Conservation (phyloP, 2,113 vertebrate species). For the Bujurquina vittata region DNA sequence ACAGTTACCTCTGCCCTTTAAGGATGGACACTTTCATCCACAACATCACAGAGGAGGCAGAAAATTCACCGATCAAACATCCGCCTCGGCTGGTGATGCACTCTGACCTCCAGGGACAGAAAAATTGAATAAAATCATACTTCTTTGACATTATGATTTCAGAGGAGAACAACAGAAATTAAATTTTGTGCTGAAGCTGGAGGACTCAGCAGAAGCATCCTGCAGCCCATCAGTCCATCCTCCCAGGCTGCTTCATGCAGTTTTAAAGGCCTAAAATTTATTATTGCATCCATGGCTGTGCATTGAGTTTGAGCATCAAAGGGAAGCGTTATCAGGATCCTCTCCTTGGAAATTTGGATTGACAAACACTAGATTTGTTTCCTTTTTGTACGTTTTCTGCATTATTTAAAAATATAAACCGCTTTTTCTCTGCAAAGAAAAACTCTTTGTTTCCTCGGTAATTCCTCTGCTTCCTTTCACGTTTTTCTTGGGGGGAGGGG, state of each 20-base stretch:
- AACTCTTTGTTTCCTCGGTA: neutral
- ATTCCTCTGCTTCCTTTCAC: neutral
- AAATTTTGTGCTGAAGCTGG: neutral
- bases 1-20: neutral
- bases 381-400: neutral
- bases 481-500: no score
- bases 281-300: neutral
- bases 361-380: neutral
- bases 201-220: neutral
- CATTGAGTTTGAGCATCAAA: neutral
- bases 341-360: accelerated
- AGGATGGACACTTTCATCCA: neutral
- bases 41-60: neutral
- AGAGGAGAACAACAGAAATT: neutral
- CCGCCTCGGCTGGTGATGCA: neutral
- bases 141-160: neutral
- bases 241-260: neutral
- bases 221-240: neutral
- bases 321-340: no score
- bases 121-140: neutral
- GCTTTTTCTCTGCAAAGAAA: neutral
- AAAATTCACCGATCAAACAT: accelerated
- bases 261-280: neutral
- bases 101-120: neutral
- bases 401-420: neutral